Percentiles rank a stretch among this genome's conserved stretches.
These are phyloP conservation scores for Trachelus stipa DNA, from an alignment of 2,888 invertebrate species.

Conservation along the genomic window DNA sequence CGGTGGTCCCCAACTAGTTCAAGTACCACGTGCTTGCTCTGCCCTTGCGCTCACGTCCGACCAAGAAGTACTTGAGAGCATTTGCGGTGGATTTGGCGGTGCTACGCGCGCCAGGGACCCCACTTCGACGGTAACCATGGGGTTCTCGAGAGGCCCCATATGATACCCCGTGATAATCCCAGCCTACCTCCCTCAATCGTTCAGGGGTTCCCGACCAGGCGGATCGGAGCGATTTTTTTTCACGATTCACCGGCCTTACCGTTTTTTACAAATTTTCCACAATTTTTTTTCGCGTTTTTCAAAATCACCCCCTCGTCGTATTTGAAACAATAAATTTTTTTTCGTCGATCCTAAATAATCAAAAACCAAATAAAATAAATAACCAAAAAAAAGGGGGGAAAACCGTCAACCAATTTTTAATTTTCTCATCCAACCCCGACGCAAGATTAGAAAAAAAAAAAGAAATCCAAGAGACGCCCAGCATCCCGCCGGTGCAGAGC, in stretches of 20 bases:
- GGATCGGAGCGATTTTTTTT: conserved; percentile 2
- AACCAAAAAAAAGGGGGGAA: background rate
- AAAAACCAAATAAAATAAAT: too few species aligned
- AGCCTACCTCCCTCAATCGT: conserved; percentile 31
- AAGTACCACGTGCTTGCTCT: conserved; percentile 63
- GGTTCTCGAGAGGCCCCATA: conserved; percentile 58
- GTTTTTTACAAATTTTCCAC: too few species aligned
- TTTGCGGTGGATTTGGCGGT: conserved; percentile 67
- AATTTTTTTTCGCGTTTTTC: too few species aligned
- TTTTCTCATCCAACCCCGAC: background rate
- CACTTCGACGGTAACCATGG: conserved; percentile 45
- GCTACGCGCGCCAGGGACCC: conserved; percentile 57
- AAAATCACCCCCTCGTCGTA: too few species aligned
- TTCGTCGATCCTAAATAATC: too few species aligned
- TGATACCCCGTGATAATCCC: conserved; percentile 61
- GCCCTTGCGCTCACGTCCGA: conserved; percentile 64
- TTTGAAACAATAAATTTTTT: too few species aligned
- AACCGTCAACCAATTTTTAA: background rate
- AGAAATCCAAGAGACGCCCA: background rate
- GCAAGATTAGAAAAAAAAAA: too few species aligned
- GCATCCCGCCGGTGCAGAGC: conserved; percentile 12
- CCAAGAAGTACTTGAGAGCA: conserved; percentile 64
- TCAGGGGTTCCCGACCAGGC: conserved; percentile 17
- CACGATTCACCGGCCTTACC: conserved; percentile 12
- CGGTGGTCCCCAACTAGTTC: conserved; percentile 65